These are phyloP conservation scores for Scalopus aquaticus DNA, from an alignment of 2,113 vertebrate genomes.

Conservation along the genomic window DNA sequence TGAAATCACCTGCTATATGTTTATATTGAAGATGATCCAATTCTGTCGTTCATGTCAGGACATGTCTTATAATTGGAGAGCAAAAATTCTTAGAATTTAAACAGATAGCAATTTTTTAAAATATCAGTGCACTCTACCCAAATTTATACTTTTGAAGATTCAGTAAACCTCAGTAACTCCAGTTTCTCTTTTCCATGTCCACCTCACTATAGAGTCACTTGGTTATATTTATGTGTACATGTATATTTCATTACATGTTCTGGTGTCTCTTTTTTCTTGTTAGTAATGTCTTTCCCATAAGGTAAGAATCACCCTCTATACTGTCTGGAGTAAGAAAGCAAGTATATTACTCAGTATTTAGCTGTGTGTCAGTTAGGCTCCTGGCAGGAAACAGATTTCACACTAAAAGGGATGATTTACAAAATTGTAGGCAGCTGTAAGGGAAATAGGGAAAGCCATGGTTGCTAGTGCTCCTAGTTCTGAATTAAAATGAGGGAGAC, in stretches of 20 bases:
- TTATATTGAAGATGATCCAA: not conserved
- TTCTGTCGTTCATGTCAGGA: constrained; percentile 18
- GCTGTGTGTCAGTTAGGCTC: not conserved
- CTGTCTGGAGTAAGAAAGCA: not conserved
- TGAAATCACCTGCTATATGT: constrained; percentile 1
- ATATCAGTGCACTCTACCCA: constrained; percentile 1
- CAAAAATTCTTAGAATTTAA: not conserved
- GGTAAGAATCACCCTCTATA: not conserved
- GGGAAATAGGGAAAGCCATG: not conserved
- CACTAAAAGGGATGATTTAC: not conserved
- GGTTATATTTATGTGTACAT: not conserved
- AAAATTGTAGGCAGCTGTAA: not conserved
- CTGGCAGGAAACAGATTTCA: not conserved
- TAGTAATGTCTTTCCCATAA: not conserved
- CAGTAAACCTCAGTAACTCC: not conserved
- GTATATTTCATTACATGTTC: not conserved
- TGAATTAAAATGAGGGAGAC: not conserved
- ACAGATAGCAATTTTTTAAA: not conserved
- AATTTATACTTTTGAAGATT: not conserved
- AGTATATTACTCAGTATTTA: not conserved
- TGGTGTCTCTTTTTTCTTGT: not conserved
- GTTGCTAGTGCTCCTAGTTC: not conserved
- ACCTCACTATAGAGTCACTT: not conserved
- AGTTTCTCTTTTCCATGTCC: not conserved
- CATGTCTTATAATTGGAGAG: not conserved